Conservation (phyloP, 2,113 vertebrate genomes). For the Seriola aureovittata region DNA sequence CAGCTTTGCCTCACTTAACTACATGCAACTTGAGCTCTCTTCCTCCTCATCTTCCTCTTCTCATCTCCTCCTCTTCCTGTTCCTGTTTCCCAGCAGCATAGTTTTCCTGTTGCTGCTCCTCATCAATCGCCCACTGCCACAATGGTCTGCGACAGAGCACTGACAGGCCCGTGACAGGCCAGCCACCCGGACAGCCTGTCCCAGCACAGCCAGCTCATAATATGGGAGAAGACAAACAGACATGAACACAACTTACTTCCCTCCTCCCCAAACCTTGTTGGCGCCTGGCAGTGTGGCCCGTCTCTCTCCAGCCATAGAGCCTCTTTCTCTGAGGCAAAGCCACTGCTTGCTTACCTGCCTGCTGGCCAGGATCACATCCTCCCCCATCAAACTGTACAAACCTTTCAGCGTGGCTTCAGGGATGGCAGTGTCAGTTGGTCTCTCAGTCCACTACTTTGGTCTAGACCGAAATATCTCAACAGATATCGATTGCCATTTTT, state of each 20-base stretch:
- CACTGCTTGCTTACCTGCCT: constrained; percentile 7
- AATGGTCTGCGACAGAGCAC: constrained; percentile 79
- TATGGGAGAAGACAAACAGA: constrained; percentile 79
- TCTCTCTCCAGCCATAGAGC: background rate
- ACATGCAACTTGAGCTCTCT: constrained; percentile 23
- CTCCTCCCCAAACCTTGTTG: constrained; percentile 51
- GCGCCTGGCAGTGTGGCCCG: constrained; percentile 45
- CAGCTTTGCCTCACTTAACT: background rate
- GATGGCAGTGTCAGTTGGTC: too few species aligned
- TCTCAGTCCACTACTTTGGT: background rate
- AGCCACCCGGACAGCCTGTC: constrained; percentile 67
- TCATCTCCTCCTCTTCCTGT: constrained; percentile 55
- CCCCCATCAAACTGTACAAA: background rate
- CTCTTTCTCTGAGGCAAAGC: constrained; percentile 12
- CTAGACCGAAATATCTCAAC: background rate
- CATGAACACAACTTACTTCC: constrained; percentile 65
- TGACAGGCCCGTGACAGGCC: constrained; percentile 66
- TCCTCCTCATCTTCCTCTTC: constrained; percentile 41
- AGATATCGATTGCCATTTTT: background rate
- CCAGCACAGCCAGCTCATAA: constrained; percentile 32
- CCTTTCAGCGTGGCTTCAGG: background rate
- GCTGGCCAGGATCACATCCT: constrained; percentile 46
- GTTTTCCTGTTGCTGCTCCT: constrained; percentile 78
- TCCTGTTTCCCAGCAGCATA: constrained; percentile 62
- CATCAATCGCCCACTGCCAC: constrained; percentile 83